Evolutionary conservation across 2,888 invertebrate genomes (phyloP).

Genomic region (Macaria liturata): DNA sequence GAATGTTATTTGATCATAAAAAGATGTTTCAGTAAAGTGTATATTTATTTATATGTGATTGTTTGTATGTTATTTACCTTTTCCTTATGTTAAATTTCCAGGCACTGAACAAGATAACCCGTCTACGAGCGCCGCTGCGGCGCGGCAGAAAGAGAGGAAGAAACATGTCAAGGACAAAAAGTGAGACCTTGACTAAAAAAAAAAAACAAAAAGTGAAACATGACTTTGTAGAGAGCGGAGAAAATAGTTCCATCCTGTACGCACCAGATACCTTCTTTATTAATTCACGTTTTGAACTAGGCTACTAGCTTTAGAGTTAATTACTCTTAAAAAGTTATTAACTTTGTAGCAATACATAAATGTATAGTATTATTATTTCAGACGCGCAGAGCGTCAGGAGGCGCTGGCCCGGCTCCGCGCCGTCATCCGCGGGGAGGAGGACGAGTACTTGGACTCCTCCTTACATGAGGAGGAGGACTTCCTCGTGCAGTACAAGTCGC

Average conservation of each 20-base stretch:
- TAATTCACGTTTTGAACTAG: too few species aligned
- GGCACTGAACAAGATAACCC: conserved; percentile 50
- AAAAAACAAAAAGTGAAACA: too few species aligned
- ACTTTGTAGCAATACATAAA: too few species aligned
- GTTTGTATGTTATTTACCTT: background rate
- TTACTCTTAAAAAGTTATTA: too few species aligned
- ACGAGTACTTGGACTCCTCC: conserved; percentile 89
- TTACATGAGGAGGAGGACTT: conserved; percentile 87
- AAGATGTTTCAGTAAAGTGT: too few species aligned
- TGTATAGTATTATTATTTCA: conserved; percentile 23
- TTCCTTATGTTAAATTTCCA: too few species aligned
- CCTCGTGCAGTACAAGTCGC: conserved; percentile 85
- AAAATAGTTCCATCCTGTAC: too few species aligned
- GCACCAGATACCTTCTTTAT: too few species aligned
- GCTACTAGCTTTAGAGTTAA: too few species aligned
- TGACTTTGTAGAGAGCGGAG: too few species aligned
- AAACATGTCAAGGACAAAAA: conserved; percentile 40
- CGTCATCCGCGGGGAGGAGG: conserved; percentile 84
- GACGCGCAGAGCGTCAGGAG: conserved; percentile 69
- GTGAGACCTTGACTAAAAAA: conserved; percentile 38
- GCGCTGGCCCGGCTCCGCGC: conserved; percentile 85
- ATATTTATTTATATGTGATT: too few species aligned
- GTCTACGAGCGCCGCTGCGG: conserved; percentile 49
- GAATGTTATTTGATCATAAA: too few species aligned
- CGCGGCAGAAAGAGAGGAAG: conserved; percentile 42